Percentiles rank a stretch among this genome's conserved stretches.
Conservation (phyloP, 2,888 invertebrate species). For the Steinernema carpocapsae region DNA sequence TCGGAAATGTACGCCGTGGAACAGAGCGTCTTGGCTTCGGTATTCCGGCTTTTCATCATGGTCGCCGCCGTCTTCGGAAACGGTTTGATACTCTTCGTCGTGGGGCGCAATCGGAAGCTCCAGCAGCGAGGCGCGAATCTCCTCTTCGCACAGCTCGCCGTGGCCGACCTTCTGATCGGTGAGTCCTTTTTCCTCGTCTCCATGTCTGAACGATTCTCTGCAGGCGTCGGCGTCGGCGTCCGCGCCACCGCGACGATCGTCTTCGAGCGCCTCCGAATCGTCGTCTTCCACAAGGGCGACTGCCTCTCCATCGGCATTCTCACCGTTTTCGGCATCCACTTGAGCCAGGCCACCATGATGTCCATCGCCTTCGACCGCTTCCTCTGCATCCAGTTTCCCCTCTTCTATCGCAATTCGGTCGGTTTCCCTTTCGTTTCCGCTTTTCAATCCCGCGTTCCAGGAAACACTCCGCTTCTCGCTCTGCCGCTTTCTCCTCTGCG, state of each 20-base stretch:
- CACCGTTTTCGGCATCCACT: constrained; percentile 2
- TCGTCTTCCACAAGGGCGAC: neutral
- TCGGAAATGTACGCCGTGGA: neutral
- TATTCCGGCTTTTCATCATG: neutral
- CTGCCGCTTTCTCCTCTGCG: neutral
- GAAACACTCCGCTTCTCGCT: neutral
- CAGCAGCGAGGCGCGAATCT: neutral
- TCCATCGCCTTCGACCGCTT: constrained; percentile 17
- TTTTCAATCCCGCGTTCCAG: neutral
- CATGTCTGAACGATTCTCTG: neutral
- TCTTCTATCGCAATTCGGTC: constrained; percentile 2
- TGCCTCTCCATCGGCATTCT: neutral
- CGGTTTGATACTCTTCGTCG: neutral
- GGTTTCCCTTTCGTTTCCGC: neutral
- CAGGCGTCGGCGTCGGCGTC: neutral
- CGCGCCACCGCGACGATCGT: constrained; percentile 10
- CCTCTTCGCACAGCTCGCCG: constrained; percentile 4
- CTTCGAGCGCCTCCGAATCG: neutral
- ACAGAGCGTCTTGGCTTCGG: neutral
- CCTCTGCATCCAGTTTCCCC: constrained; percentile 20
- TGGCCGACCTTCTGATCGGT: constrained; percentile 15
- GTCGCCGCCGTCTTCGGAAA: neutral
- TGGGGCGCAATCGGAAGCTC: neutral
- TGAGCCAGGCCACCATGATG: constrained; percentile 5
- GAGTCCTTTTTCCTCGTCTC: neutral